A percentile compares a stretch with the other conserved stretches of the same genome.
Evolutionary conservation across 2,888 invertebrate species (phyloP).

Genomic region (Drosophila falleni): DNA sequence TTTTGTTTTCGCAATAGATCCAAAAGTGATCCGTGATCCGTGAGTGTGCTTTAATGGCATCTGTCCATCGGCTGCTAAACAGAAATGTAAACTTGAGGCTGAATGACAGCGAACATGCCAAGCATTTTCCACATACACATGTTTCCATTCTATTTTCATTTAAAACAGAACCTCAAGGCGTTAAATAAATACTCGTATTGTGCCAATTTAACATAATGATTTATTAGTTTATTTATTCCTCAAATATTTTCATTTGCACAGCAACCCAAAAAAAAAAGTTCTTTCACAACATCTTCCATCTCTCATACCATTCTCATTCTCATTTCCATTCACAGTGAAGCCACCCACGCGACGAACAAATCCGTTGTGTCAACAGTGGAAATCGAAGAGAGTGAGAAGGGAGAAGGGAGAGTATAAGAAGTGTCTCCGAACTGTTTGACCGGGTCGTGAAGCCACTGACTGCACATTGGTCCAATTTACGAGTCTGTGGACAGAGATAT

Average conservation of each 20-base stretch:
- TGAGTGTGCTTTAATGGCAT: slow-evolving; percentile 46
- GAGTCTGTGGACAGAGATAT: slow-evolving; percentile 65
- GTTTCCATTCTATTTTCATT: slow-evolving; percentile 74
- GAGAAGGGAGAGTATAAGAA: slow-evolving; percentile 3
- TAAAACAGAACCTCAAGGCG: slow-evolving; percentile 38
- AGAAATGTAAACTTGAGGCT: slow-evolving; percentile 62
- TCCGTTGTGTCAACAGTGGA: slow-evolving; percentile 47
- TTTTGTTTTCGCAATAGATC: slow-evolving; percentile 45
- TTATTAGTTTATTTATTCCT: slow-evolving; percentile 76
- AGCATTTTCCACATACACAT: slow-evolving; percentile 72
- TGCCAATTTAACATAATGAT: slow-evolving; percentile 79
- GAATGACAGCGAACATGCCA: slow-evolving; percentile 73
- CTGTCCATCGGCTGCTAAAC: slow-evolving; percentile 53
- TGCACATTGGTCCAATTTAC: slow-evolving; percentile 60
- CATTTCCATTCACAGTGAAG: slow-evolving; percentile 23
- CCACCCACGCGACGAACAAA: slow-evolving; percentile 56
- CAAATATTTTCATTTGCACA: slow-evolving; percentile 67
- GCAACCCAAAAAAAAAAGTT: slow-evolving; percentile 54
- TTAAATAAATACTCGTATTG: slow-evolving; percentile 62
- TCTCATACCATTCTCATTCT: slow-evolving; percentile 1
- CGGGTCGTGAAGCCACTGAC: slow-evolving; percentile 55
- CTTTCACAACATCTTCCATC: slow-evolving; percentile 64
- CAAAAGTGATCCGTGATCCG: slow-evolving; percentile 29
- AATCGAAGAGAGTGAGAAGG: not conserved
- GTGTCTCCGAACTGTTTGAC: slow-evolving; percentile 60